Conservation (phyloP, 2,797 vertebrate genomes). For the Emys orbicularis region DNA sequence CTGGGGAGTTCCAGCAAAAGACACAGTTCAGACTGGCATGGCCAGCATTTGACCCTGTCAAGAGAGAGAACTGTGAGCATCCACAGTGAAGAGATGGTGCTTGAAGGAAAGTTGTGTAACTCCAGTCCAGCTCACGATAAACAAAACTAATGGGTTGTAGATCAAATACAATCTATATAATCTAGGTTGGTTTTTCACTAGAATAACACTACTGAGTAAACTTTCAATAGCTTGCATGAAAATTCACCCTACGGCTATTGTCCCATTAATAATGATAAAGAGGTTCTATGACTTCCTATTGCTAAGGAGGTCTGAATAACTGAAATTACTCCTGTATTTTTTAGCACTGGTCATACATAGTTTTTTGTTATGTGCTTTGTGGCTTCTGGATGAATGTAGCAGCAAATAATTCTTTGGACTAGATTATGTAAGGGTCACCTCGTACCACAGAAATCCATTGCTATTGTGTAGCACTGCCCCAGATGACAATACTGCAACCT, state of each 20-base stretch:
- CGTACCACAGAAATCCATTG: neutral
- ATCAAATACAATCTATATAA: neutral
- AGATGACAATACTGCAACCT: neutral
- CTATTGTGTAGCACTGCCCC: too few species aligned
- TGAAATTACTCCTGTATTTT: neutral
- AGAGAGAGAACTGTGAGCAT: neutral
- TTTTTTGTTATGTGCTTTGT: neutral
- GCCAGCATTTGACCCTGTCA: neutral
- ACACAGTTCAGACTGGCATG: neutral
- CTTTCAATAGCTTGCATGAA: neutral
- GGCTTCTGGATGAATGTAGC: neutral
- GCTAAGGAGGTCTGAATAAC: neutral
- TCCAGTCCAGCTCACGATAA: neutral
- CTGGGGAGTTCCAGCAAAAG: neutral
- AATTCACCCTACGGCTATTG: neutral
- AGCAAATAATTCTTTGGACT: neutral
- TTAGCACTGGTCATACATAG: neutral
- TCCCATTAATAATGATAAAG: neutral
- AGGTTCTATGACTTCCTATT: neutral
- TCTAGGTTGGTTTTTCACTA: neutral
- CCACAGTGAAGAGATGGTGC: neutral
- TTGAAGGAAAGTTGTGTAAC: neutral
- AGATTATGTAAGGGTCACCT: neutral
- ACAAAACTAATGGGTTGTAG: neutral
- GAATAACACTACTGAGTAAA: accelerated